A percentile compares a stretch with the other conserved stretches of the same genome.
These are phyloP conservation scores for Olivierus martensii DNA, from an alignment of 1,140 invertebrate genomes.

Conservation along the genomic window DNA sequence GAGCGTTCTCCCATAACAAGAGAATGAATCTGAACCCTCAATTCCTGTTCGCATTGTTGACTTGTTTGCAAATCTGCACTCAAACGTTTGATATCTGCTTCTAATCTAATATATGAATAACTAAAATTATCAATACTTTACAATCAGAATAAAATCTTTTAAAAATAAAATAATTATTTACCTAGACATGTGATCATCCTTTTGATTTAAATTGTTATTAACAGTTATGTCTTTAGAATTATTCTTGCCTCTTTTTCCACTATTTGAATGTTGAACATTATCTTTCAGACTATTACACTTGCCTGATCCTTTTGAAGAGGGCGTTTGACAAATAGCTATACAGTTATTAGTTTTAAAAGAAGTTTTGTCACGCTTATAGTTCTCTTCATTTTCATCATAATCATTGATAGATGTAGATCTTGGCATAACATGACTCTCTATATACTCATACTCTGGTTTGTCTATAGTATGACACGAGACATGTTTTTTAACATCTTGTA, in stretches of 20 bases:
- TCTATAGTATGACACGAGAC: conserved; percentile 1
- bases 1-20: conserved; percentile 51
- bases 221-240: conserved; percentile 34
- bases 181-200: conserved; percentile 44
- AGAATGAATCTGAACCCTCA: conserved; percentile 58
- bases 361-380: not conserved
- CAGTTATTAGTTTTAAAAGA: not conserved
- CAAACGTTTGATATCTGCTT: conserved; percentile 61
- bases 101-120: conserved; percentile 32
- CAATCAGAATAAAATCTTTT: too few species aligned
- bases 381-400: conserved; percentile 30
- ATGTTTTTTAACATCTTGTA: conserved; percentile 5
- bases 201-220: conserved; percentile 27
- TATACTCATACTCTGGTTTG: conserved; percentile 17
- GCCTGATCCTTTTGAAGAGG: not conserved
- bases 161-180: too few species aligned
- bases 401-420: conserved; percentile 31
- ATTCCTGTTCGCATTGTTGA: conserved; percentile 63
- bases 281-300: conserved; percentile 16
- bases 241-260: not conserved
- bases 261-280: conserved; percentile 4
- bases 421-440: conserved; percentile 10
- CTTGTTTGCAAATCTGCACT: conserved; percentile 52
- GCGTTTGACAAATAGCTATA: too few species aligned
- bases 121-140: too few species aligned